Conservation (phyloP, 1,140 invertebrate genomes). For the Berghia stephanieae region DNA sequence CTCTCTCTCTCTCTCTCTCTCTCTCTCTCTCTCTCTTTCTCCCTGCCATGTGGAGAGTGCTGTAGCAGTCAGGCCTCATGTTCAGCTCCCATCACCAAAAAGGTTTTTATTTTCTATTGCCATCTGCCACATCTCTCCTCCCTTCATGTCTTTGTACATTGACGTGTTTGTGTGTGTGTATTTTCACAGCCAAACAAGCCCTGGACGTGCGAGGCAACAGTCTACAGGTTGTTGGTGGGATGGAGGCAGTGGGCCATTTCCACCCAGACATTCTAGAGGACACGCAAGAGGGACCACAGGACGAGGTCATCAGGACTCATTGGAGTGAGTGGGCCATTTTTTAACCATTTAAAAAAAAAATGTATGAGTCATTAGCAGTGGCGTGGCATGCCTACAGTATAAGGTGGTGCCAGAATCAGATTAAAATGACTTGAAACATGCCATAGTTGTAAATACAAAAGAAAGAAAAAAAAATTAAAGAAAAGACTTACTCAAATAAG, state of each 20-base stretch:
- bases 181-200: conserved; percentile 1
- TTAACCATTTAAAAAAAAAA: no score
- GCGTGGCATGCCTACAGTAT: no score
- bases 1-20: background rate
- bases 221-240: conserved; percentile 37
- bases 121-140: background rate
- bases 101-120: background rate
- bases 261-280: conserved; percentile 44
- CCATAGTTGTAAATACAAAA: no score
- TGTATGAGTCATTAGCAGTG: no score
- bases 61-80: background rate
- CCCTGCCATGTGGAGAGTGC: background rate
- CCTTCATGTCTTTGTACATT: background rate
- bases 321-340: conserved; percentile 40
- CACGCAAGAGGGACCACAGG: conserved; percentile 32
- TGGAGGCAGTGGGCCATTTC: conserved; percentile 31
- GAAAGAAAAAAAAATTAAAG: no score
- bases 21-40: background rate
- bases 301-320: conserved; percentile 31
- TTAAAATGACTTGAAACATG: no score
- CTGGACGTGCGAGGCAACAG: conserved; percentile 40
- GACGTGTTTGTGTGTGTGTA: background rate
- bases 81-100: background rate
- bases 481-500: no score
- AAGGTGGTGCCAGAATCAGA: no score